Evolutionary conservation across 2,113 vertebrate species (phyloP), one percentile per base, ranked within the genome.

Genomic region (Upupa epops): DNA sequence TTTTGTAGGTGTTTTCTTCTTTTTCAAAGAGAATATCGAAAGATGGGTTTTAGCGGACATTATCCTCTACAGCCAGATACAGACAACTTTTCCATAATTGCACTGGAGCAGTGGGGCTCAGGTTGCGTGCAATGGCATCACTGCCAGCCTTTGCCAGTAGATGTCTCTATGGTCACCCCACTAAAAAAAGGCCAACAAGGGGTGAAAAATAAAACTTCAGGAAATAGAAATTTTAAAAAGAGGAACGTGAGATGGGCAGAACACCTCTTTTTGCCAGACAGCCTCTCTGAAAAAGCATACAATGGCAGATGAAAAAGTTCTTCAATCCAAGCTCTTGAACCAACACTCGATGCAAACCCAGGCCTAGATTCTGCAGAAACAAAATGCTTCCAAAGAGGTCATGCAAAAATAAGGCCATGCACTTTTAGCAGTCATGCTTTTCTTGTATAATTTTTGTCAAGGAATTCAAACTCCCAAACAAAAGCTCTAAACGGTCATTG

Each of bases 111-210:
- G n/a, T 25, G 58, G 78, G 77, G 54, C 73, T 91, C 22, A 8
- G 83, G 42, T 25, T 51, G 9, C 40, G 34, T 22, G 28, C 75
- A 80, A 61, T 75, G 31, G 73, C 31, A 93, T 18, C 51, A 55
- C 21, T 88, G 56, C 83, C 87, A 83, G 52, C 45, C 85, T 88
- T 75, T 60, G 94, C 96, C 96, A 96, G 95, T 87, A 97, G 97
- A 83, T 96, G 96, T 97, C 96, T 83, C 93, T 92, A 46, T 88
- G 92, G 80, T 82, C 72, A 88, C 90, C 96, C 90, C 31, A 77
- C 64, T 78, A 92, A n/a, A 81, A 48, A 11, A 86, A 89, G 78
- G 77, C 86, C 81, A 96, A 89, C 2, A 15, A 37, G 59, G 48
- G 83, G 78, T 0, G 8, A 65, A 91, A 86, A 84, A 89, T 24